Percentiles rank a stretch among this genome's conserved stretches.
These are phyloP conservation scores for Chrysoperla carnea DNA, from an alignment of 1,140 invertebrate species.

Conservation along the genomic window DNA sequence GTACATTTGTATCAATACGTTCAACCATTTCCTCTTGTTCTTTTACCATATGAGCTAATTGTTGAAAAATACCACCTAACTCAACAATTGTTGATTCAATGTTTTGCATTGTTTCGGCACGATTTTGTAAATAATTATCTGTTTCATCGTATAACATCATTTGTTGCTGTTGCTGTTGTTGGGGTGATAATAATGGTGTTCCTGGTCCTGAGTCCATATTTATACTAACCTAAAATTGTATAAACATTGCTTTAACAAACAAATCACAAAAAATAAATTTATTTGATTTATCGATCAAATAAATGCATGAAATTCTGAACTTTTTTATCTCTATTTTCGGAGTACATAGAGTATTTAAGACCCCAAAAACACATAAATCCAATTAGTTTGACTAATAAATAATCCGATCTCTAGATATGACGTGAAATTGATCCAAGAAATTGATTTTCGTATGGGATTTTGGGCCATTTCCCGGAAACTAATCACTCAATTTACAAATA, in stretches of 20 bases:
- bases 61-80: constrained; percentile 95
- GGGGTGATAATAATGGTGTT: constrained; percentile 12
- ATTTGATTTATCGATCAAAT: too few species aligned
- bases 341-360: too few species aligned
- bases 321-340: too few species aligned
- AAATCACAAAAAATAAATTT: too few species aligned
- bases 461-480: too few species aligned
- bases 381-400: too few species aligned
- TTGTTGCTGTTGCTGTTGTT: constrained; percentile 35
- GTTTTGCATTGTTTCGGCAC: constrained; percentile 96
- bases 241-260: constrained; percentile 32
- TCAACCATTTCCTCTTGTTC: constrained; percentile 99
- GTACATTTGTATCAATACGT: constrained; percentile 93
- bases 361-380: too few species aligned
- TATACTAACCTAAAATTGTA: constrained; percentile 60
- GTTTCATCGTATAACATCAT: constrained; percentile 64
- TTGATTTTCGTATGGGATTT: too few species aligned
- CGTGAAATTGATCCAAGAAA: too few species aligned
- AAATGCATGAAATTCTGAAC: too few species aligned
- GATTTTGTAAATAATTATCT: constrained; percentile 76
- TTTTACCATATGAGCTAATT: constrained; percentile 96
- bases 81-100: constrained; percentile 99
- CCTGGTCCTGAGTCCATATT: constrained; percentile 39
- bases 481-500: too few species aligned
- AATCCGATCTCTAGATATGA: too few species aligned